Percentiles rank a stretch among this genome's conserved stretches.
These are phyloP conservation scores for Channa argus DNA, from an alignment of 2,113 vertebrate genomes.

Conservation along the genomic window DNA sequence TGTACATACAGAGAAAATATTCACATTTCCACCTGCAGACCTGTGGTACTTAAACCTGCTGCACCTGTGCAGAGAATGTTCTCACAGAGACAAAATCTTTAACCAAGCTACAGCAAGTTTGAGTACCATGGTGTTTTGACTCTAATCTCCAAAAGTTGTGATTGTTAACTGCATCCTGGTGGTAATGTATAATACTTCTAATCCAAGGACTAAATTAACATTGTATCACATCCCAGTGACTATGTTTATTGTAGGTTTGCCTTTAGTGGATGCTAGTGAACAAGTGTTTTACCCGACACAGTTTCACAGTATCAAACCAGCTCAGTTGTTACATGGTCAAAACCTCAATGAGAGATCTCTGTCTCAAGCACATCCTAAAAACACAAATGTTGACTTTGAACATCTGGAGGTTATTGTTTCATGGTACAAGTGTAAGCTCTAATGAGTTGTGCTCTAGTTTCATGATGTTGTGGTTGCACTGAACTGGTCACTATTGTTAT, in stretches of 20 bases:
- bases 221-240: not conserved
- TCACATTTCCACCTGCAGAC: constrained; percentile 1
- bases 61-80: too few relatives aligned
- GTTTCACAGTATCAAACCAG: not conserved
- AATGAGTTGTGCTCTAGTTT: not conserved
- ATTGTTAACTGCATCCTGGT: constrained; percentile 47
- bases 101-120: not conserved
- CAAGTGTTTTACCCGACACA: constrained; percentile 16
- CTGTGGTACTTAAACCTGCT: constrained; percentile 25
- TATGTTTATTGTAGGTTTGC: not conserved
- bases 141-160: constrained; percentile 24
- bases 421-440: not conserved
- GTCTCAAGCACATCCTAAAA: constrained; percentile 73
- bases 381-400: constrained; percentile 47
- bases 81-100: too few relatives aligned
- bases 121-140: constrained; percentile 31
- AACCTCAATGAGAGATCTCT: constrained; percentile 74
- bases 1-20: constrained; percentile 16
- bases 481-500: not conserved
- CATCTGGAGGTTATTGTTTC: not conserved
- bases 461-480: not conserved
- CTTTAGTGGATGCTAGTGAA: constrained; percentile 32
- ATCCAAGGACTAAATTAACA: not conserved
- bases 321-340: constrained; percentile 69
- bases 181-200: not conserved